Conservation (phyloP, 2,113 vertebrate species). For the Gymnogyps californianus region DNA sequence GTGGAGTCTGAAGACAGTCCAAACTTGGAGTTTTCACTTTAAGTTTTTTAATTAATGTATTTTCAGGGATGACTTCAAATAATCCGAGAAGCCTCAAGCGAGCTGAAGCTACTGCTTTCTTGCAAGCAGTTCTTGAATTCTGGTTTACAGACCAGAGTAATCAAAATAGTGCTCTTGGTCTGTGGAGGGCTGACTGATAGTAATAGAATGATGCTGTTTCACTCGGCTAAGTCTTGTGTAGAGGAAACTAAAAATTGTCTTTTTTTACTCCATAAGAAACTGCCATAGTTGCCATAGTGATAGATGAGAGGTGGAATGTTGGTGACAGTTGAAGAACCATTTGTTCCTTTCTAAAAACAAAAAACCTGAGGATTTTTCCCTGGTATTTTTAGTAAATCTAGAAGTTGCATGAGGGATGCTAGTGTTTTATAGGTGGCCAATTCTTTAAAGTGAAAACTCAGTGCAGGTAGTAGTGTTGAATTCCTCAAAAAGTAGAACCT, state of each 20-base stretch:
- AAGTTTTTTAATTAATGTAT: neutral
- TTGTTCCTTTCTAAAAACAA: constrained; percentile 42
- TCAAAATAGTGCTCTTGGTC: neutral
- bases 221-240: neutral
- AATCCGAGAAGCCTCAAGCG: neutral
- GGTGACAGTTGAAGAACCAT: constrained; percentile 12
- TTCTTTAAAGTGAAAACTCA: neutral
- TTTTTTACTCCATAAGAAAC: neutral
- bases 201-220: neutral
- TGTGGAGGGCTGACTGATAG: neutral
- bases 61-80: neutral
- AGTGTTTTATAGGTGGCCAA: neutral
- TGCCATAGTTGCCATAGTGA: constrained; percentile 33
- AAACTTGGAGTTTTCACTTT: neutral
- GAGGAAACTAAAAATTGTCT: neutral
- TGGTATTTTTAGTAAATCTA: neutral
- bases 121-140: neutral
- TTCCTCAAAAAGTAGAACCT: neutral
- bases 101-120: neutral
- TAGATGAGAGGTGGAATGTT: constrained; percentile 29
- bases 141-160: neutral
- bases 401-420: neutral
- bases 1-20: neutral
- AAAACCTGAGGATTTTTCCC: neutral
- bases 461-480: neutral